Evolutionary conservation across 2,113 vertebrate species (phyloP).

Genomic region (Otus sunia): DNA sequence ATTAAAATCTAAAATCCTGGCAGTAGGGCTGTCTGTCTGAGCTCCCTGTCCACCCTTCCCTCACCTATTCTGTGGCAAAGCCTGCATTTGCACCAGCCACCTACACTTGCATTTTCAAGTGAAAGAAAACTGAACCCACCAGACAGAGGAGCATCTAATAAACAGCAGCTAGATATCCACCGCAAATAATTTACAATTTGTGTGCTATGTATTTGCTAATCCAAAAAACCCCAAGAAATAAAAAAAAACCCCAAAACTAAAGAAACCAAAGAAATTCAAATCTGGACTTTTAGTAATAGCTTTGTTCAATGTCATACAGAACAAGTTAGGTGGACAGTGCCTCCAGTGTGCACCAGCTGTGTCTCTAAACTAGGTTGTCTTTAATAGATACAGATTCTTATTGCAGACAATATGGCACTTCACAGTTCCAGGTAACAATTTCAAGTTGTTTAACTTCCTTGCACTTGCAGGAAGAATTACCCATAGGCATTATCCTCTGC

Average conservation of each 20-base stretch:
- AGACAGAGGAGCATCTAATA: neutral
- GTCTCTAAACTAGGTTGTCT: neutral
- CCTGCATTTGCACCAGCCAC: neutral
- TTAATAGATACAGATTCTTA: neutral
- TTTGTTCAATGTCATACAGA: neutral
- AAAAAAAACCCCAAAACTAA: neutral
- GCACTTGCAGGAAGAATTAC: neutral
- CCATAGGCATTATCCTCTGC: neutral
- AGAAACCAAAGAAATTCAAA: neutral
- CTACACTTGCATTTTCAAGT: neutral
- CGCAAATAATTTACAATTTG: neutral
- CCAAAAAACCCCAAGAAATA: too few species aligned
- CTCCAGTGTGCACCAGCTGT: neutral
- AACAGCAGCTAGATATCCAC: neutral
- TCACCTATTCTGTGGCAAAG: neutral
- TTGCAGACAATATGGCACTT: neutral
- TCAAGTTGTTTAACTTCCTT: neutral
- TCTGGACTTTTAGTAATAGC: neutral
- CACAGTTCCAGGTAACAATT: neutral
- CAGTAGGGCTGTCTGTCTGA: neutral
- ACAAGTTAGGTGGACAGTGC: neutral
- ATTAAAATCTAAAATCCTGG: neutral
- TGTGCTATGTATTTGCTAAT: neutral
- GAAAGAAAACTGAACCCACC: accelerated
- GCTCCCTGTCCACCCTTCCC: neutral